Evolutionary conservation across 2,113 vertebrate species (phyloP).

Genomic region (Anoplopoma fimbria): DNA sequence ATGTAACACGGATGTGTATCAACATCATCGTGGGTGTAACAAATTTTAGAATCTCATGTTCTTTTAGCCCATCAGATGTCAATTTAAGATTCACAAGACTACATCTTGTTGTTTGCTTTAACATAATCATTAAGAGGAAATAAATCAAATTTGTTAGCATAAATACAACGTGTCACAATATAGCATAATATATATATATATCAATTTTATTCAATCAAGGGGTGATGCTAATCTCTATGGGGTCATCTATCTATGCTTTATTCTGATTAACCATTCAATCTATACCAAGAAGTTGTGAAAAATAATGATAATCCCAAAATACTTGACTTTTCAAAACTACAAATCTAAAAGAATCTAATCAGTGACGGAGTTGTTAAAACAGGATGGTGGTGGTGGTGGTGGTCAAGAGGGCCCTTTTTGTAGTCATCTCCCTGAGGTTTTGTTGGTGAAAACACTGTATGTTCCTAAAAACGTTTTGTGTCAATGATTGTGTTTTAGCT

Average conservation of each 20-base stretch:
- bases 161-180: background rate
- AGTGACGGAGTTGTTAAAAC: background rate
- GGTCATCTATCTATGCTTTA: background rate
- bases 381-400: background rate
- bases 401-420: background rate
- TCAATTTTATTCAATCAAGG: background rate
- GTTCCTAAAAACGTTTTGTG: background rate
- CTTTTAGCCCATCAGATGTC: background rate
- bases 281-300: background rate
- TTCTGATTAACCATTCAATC: background rate
- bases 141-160: background rate
- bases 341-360: background rate
- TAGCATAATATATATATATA: background rate
- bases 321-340: no score
- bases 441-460: background rate
- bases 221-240: background rate
- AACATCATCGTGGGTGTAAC: no score
- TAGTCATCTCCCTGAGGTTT: background rate
- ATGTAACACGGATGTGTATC: background rate
- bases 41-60: background rate
- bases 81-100: background rate
- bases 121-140: background rate
- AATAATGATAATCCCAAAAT: background rate
- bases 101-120: background rate
- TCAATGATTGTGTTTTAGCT: slow-evolving; percentile 78